Base-by-base conservation (phyloP, 2,797 vertebrate species). In the Cyclopterus lumpus region DNA sequence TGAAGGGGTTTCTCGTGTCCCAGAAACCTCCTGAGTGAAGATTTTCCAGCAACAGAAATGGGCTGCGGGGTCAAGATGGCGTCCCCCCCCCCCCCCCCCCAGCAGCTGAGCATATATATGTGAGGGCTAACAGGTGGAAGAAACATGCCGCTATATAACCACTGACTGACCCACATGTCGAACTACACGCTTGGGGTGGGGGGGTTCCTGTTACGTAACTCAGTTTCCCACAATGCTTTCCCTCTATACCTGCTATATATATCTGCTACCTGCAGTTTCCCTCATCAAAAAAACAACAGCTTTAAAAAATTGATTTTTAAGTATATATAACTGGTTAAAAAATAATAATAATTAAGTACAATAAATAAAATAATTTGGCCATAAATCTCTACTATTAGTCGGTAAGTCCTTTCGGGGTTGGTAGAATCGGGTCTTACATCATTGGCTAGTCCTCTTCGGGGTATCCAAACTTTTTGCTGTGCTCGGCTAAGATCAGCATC, bases 121-220 rank as follows among this genome's bases (percentile, higher is more conserved):
- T 79, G 83, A 83, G 79, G 80, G 80, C 80, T 59, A 83, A 87
- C 61, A 48, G 72, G 79, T 87, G 79, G 79, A 88, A 84, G 84
- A 90, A 91, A 89, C 93, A 94, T 94, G 93, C 90, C 58, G 14
- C 89, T 94, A 94, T 94, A 86, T 94, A 95, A n/a, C n/a, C 94
- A 94, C 85, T 74, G 51, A 57, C 62, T 54, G 57, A 87, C 84
- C 74, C 73, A 79, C 73, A 44, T 67, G 76, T 83, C 6, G 16
- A 71, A 68, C 44, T 60, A 84, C 80, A 83, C 72, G 54, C 71
- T 71, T 26, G 26, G 26, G 26, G 26, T 26, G 26, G n/a, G n/a
- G n/a, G n/a, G 87, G 83, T 83, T 88, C 80, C 53, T 71, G 73
- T 86, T 80, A 82, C 67, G 75, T 55, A 73, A 90, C 73, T 85